Evolutionary conservation across 2,113 vertebrate species (phyloP), one percentile per base, ranked within the genome.

Genomic region (Hyla sarda): DNA sequence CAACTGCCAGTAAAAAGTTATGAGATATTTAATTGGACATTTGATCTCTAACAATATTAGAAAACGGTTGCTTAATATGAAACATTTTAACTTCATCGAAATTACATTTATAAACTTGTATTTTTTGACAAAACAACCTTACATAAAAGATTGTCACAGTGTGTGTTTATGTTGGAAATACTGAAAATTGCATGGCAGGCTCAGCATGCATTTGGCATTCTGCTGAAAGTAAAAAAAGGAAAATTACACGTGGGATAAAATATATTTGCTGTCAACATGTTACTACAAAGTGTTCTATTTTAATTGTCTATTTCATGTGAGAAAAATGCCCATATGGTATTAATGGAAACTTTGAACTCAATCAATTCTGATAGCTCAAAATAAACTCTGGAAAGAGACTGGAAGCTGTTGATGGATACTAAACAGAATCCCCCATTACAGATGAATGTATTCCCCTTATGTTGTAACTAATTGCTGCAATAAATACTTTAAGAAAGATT

Each of bases 321-420:
- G 16, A 83, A 74, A 83, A 58, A 58, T 83, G 50, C 7, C 67
- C 82, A 83, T 32, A 60, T 58, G 82, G 69, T 74, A 83, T 60
- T 83, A 83, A 74, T 83, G 65, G 69, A 83, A 48, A 62, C 58
- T 62, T 82, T 89, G 0, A 85, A 86, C 84, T 88, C 62, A 8
- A 87, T 21, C 80, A 84, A 78, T 0, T 58, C 37, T 67, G 87
- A 80, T 85, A 82, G 77, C 32, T 78, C 2, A 82, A 21, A 77
- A 3, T 88, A 47, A 65, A 87, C 17, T 78, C 25, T 72, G 47
- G 60, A 54, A 7, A 73, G 52, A 88, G 78, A 9, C 67, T 7
- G 2, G 87, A 88, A 87, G n/a, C 0, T 79, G 48, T 10, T 75
- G 41, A 90, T 82, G 41, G 34, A 54, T 1, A 71, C 58, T 67